Evolutionary conservation across 2,113 vertebrate genomes (phyloP), one percentile per base, ranked within the genome.

Genomic region (Oncorhynchus kisutch): DNA sequence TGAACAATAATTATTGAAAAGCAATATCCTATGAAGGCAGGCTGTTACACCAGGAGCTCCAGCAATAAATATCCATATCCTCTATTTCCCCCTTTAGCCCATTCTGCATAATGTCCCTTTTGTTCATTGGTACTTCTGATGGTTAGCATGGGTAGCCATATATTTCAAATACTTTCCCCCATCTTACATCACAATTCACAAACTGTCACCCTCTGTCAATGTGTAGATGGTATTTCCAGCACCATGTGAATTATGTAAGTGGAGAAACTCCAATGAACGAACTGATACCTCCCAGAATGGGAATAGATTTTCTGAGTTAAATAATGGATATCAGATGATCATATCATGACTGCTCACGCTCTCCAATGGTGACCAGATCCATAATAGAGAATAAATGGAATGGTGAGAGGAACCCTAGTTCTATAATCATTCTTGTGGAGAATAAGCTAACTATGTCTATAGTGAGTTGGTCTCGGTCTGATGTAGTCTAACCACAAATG

Each of bases 1-100:
- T 67, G 57, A 64, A 54, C 48, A 80, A 70, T 4, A 67, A 72
- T 62, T 67, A 60, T 72, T 84, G 72, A 75, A 67, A 75, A n/a
- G 54, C 67, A 60, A 29, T 84, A 31, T 79, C 20, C 27, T 70
- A 31, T 34, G 39, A 66, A 59, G 73, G 70, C 24, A 66, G 48
- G 14, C 29, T 45, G 9, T 78, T 64, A 29, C 16, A 49, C 1
- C n/a, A 22, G 48, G 31, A 22, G 22, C 51, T 51, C 31, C 25
- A 18, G n/a, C 29, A 25, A 6, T 73, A 48, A 64, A 70, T 59
- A 76, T 72, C 24, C 45, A 39, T 45, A 39, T 73, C 27, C 34
- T 72, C 20, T 25, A 70, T 67, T 11, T 72, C 57, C 34, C 6
- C 12, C 39, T 72, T 67, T 59, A 71, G 16, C 25, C 54, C 20